phyloP scores from a whole-genome alignment of 2,888 invertebrate species.

The Subacronicta megacephala region DNA sequence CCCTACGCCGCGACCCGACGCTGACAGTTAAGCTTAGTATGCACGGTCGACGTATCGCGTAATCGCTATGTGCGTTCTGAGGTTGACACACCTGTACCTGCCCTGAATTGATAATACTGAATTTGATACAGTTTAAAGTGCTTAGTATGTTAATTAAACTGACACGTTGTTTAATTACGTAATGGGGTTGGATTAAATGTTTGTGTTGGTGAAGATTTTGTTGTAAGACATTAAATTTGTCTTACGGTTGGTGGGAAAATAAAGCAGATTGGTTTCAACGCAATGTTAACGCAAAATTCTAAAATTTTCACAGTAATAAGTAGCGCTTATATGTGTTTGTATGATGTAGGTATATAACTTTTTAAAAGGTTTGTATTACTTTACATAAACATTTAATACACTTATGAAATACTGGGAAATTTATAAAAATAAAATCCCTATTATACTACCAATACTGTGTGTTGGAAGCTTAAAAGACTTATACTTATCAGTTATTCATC shows the following conservation, averaged over 20 bases:
- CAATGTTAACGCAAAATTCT: background rate
- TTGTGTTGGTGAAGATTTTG: slow-evolving; percentile 16
- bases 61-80: slow-evolving; percentile 49
- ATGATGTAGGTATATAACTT: no score
- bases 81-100: slow-evolving; percentile 56
- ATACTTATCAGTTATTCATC: no score
- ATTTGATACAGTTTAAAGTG: slow-evolving; percentile 39
- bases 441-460: no score
- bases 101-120: slow-evolving; percentile 52
- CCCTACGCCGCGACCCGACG: slow-evolving; percentile 46
- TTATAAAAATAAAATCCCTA: no score
- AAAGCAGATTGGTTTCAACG: background rate
- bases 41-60: slow-evolving; percentile 49
- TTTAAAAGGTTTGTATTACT: no score
- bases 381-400: no score
- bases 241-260: background rate
- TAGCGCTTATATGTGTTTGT: no score
- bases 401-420: no score
- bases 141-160: slow-evolving; percentile 36
- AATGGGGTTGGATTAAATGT: slow-evolving; percentile 36
- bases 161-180: slow-evolving; percentile 43
- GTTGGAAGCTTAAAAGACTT: no score
- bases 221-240: slow-evolving; percentile 20
- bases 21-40: slow-evolving; percentile 54
- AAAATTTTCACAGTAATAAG: background rate